Evolutionary conservation across 2,797 vertebrate genomes (phyloP).

Genomic region (Melanotaenia nigrans): DNA sequence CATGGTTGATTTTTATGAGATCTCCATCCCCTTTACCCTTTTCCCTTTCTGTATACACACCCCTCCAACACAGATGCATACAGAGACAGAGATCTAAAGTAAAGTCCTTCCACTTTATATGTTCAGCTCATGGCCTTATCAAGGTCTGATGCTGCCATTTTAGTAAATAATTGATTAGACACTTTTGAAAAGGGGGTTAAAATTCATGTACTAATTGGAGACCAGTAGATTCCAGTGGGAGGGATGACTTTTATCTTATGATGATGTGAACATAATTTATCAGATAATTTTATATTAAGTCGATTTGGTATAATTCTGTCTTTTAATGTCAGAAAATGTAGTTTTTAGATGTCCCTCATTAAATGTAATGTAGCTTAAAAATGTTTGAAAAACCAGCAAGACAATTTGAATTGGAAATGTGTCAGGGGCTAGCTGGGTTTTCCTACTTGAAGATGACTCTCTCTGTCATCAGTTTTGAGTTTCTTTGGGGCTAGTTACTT

Average conservation of each 20-base stretch:
- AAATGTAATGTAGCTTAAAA: constrained; percentile 87
- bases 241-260: constrained; percentile 88
- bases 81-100: constrained; percentile 61
- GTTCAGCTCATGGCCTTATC: constrained; percentile 83
- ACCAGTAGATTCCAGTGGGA: constrained; percentile 85
- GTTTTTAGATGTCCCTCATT: constrained; percentile 88
- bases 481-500: constrained; percentile 79
- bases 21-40: constrained; percentile 47
- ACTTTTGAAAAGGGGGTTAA: constrained; percentile 85
- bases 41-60: constrained; percentile 32
- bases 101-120: constrained; percentile 80
- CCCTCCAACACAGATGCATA: constrained; percentile 33
- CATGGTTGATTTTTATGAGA: constrained; percentile 63
- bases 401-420: constrained; percentile 85
- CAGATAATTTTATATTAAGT: constrained; percentile 88
- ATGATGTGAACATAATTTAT: constrained; percentile 89
- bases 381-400: constrained; percentile 80
- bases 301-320: constrained; percentile 86
- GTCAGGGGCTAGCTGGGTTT: constrained; percentile 71
- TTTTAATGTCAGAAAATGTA: constrained; percentile 88
- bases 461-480: constrained; percentile 80
- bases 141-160: constrained; percentile 86
- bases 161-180: constrained; percentile 89
- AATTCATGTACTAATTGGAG: constrained; percentile 88
- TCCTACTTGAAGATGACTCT: constrained; percentile 75